phyloP scores from a whole-genome alignment of 2,888 invertebrate genomes.

The Phorcus lineatus region DNA sequence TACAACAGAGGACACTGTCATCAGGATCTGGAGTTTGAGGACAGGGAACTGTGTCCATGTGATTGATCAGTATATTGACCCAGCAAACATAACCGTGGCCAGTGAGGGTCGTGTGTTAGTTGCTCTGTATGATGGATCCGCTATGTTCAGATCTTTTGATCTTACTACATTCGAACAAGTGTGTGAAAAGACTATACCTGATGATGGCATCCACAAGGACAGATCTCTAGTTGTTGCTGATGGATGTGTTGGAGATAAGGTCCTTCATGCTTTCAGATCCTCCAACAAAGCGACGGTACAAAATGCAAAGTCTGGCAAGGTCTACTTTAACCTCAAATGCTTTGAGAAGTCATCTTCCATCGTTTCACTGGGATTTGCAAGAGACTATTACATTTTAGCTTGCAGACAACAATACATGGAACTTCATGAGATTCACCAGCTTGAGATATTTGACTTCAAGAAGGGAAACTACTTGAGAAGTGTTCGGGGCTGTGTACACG shows the following conservation, averaged over 20 bases:
- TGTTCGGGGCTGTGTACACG: constrained; percentile 70
- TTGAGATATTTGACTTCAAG: constrained; percentile 70
- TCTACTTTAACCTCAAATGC: constrained; percentile 63
- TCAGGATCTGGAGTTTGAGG: constrained; percentile 66
- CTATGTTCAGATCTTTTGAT: constrained; percentile 65
- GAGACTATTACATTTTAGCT: constrained; percentile 70
- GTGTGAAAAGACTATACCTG: constrained; percentile 52
- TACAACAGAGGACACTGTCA: constrained; percentile 63
- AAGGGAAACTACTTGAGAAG: constrained; percentile 66
- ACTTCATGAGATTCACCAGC: constrained; percentile 64
- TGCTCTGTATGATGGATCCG: constrained; percentile 69
- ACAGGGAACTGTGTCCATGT: constrained; percentile 53
- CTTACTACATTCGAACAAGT: constrained; percentile 51
- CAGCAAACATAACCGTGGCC: constrained; percentile 65
- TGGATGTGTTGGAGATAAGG: constrained; percentile 58
- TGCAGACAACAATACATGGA: constrained; percentile 69
- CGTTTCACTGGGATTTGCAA: constrained; percentile 65
- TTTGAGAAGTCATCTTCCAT: constrained; percentile 64
- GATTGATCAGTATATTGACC: constrained; percentile 64
- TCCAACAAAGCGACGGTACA: constrained; percentile 63
- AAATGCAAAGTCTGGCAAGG: constrained; percentile 63
- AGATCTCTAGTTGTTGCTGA: constrained; percentile 62
- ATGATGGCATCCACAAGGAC: constrained; percentile 64
- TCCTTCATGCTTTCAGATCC: constrained; percentile 68
- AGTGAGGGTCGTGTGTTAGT: constrained; percentile 63